These are phyloP conservation scores for Drosophila borborema DNA, from an alignment of 2,888 invertebrate genomes.

Conservation along the genomic window DNA sequence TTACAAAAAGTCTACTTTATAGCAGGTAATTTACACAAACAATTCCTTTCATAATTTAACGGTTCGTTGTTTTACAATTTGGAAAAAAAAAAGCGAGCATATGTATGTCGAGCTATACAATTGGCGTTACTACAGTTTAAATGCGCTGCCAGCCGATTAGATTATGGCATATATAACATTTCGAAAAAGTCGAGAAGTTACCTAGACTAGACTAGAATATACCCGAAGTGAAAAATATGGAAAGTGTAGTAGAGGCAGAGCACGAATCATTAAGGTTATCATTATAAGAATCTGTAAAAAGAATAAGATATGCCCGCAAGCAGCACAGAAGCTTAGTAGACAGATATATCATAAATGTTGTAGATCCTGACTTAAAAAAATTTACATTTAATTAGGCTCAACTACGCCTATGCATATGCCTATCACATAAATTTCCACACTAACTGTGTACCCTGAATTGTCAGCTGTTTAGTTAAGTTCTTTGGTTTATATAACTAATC, in stretches of 20 bases:
- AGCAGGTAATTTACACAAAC: neutral
- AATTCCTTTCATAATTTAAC: neutral
- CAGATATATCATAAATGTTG: neutral
- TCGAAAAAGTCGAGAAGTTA: neutral
- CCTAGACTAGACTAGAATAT: neutral
- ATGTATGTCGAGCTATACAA: neutral
- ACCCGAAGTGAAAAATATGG: neutral
- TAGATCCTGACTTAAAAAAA: neutral
- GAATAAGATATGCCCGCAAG: no score
- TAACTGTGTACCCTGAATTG: neutral
- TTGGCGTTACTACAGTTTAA: neutral
- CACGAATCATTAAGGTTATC: no score
- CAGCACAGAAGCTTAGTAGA: no score
- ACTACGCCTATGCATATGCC: no score
- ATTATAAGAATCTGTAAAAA: no score
- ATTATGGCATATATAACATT: neutral
- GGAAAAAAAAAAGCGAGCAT: neutral
- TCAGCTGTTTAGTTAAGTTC: no score
- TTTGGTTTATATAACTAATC: neutral
- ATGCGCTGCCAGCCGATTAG: neutral
- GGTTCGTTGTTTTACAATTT: neutral
- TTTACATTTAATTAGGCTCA: neutral
- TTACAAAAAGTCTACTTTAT: neutral
- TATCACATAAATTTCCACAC: fast-evolving
- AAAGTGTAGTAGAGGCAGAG: no score